A percentile compares a stretch with the other conserved stretches of the same genome.
phyloP scores from a whole-genome alignment of 1,140 invertebrate genomes.

The Phymorhynchus buccinoides region DNA sequence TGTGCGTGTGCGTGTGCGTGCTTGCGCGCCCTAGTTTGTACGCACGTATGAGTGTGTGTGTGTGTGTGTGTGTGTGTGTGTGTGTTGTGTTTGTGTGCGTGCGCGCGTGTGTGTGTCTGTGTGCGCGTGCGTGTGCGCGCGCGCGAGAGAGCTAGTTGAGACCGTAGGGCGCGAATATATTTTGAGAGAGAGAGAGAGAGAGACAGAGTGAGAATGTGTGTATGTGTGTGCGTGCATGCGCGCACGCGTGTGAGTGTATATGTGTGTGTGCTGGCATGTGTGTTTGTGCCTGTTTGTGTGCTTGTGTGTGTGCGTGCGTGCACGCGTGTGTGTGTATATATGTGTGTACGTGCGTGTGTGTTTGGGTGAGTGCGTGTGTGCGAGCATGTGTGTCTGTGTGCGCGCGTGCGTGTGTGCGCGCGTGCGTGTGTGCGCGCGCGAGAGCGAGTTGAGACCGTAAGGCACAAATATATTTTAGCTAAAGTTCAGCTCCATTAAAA shows the following conservation, averaged over 20 bases:
- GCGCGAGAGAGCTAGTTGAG: too few relatives aligned
- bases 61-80: background rate
- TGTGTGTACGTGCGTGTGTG: slow-evolving; percentile 24
- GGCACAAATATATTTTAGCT: too few relatives aligned
- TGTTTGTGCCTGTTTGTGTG: background rate
- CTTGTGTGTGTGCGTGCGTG: slow-evolving; percentile 6
- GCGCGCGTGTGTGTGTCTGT: too few relatives aligned
- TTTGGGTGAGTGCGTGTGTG: background rate
- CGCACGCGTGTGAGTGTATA: too few relatives aligned
- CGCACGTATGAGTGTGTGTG: background rate
- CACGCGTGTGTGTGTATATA: background rate
- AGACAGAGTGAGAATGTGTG: background rate
- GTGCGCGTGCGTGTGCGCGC: too few relatives aligned
- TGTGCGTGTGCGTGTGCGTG: background rate
- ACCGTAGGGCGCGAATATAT: too few relatives aligned
- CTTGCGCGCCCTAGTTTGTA: too few relatives aligned
- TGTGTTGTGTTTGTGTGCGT: background rate
- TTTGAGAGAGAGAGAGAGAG: background rate
- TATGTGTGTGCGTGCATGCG: background rate
- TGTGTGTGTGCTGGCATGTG: background rate
- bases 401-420: background rate
- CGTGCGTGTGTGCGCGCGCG: too few relatives aligned
- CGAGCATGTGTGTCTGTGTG: background rate
- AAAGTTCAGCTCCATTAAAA: too few relatives aligned
- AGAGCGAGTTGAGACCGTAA: too few relatives aligned